These are phyloP conservation scores for Cephus sareptanus DNA, from an alignment of 2,888 invertebrate genomes.

Conservation along the genomic window DNA sequence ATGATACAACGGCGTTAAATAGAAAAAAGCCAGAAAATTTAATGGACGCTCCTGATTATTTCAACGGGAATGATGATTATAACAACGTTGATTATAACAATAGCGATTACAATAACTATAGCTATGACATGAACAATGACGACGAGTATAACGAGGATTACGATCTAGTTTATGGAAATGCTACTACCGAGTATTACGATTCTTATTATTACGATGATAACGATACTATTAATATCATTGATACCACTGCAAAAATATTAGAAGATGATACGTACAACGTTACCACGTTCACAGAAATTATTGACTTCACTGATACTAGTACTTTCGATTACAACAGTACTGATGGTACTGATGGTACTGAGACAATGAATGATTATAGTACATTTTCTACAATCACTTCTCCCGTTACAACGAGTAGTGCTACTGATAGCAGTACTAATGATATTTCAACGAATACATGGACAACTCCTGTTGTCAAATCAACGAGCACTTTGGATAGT, in stretches of 20 bases:
- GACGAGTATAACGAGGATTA: constrained; percentile 17
- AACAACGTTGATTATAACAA: constrained; percentile 17
- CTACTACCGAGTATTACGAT: not conserved
- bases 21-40: not conserved
- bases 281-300: not conserved
- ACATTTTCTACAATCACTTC: constrained; percentile 16
- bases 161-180: constrained; percentile 10
- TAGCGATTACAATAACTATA: not conserved
- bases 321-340: not conserved
- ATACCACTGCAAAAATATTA: not conserved
- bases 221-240: not conserved
- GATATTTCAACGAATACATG: not conserved
- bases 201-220: constrained; percentile 18
- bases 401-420: not conserved
- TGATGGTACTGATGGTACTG: not conserved
- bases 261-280: not conserved
- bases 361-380: not conserved
- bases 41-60: not conserved
- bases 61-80: not conserved
- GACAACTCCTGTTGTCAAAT: not conserved
- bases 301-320: not conserved
- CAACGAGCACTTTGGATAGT: not conserved
- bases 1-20: not conserved
- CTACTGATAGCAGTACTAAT: not conserved
- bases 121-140: not conserved